Conservation (phyloP, 2,113 vertebrate genomes). For the Thomomys bottae region DNA sequence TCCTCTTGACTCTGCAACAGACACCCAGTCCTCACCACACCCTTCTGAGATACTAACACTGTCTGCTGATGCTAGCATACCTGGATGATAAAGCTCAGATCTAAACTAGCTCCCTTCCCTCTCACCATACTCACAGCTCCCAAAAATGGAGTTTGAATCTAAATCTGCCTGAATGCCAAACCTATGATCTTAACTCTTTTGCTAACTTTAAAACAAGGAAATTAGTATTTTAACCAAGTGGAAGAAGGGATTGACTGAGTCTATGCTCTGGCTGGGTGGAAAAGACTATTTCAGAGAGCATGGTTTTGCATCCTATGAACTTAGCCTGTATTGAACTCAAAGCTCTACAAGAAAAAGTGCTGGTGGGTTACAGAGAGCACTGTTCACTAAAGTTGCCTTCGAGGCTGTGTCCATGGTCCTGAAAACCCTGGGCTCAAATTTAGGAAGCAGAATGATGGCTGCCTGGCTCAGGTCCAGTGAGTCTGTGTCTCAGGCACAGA, state of each 20-base stretch:
- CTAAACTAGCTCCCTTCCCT: not conserved
- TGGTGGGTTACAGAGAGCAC: rapidly evolving
- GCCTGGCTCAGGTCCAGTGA: rapidly evolving
- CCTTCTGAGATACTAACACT: not conserved
- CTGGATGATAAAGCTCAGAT: not conserved
- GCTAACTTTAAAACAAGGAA: not conserved
- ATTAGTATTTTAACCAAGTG: not conserved
- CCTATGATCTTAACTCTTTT: not conserved
- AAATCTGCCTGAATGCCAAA: conserved; percentile 7
- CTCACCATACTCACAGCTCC: not conserved
- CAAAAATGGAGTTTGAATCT: not conserved
- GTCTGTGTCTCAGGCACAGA: rapidly evolving
- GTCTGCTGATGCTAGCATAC: too few species aligned
- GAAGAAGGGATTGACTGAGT: not conserved
- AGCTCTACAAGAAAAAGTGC: not conserved
- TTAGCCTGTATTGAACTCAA: not conserved
- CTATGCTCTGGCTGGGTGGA: not conserved
- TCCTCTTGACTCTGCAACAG: not conserved
- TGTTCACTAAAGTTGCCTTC: rapidly evolving
- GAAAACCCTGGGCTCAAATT: not conserved
- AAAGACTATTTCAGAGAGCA: not conserved
- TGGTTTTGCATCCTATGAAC: not conserved
- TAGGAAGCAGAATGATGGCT: not conserved
- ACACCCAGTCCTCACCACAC: not conserved
- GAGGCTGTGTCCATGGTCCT: not conserved